Base-by-base conservation (phyloP, 1,140 invertebrate genomes). In the Linepithema humile region DNA sequence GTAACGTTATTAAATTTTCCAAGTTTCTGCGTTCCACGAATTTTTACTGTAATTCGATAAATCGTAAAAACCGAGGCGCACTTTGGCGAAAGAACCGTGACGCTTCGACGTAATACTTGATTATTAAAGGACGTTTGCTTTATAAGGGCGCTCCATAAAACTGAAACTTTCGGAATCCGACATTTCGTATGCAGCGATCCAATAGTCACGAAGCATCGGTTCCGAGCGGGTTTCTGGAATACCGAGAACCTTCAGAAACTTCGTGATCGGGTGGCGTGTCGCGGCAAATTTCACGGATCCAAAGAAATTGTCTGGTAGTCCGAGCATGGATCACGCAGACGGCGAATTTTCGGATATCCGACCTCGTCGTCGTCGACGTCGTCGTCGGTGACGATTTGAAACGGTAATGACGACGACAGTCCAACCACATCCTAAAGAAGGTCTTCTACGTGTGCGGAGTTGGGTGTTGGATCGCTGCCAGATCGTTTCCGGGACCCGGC, bases 321-420 rank as follows among this genome's bases (percentile, higher is more conserved):
- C 72, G 32, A 59, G 35, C 23, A n/a, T 29, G 59, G 73, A 65
- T 77, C 73, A 65, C 57, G 6, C 6, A 40, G 32, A 10, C 15
- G 23, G 20, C 35, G 17, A 53, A 82, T 85, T 69, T 40, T 23
- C 43, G 84, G 83, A 48, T 77, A 65, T 73, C 50, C 75, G 84
- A 70, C 48, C 53, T 3, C 48, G 43, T 57, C 38, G 15, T 32
- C 48, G 50, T 23, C 53, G n/a, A 5, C 53, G 50, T 55, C 29
- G 45, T 73, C 35, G 50, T 73, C 45, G 80, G 26, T 26, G 48
- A 40, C 23, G 80, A 53, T 75, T 55, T 7, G 78, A 74, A 83
- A 87, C 67, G 85, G 86, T 87, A 87, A 87, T 87, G 78, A 77
- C 43, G 15, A 82, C 65, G 70, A 55, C 45, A 53, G 50, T 55